Percentiles rank a stretch among this genome's conserved stretches.
Conservation (phyloP, 2,888 invertebrate genomes). For the Cheilosia vernalis region DNA sequence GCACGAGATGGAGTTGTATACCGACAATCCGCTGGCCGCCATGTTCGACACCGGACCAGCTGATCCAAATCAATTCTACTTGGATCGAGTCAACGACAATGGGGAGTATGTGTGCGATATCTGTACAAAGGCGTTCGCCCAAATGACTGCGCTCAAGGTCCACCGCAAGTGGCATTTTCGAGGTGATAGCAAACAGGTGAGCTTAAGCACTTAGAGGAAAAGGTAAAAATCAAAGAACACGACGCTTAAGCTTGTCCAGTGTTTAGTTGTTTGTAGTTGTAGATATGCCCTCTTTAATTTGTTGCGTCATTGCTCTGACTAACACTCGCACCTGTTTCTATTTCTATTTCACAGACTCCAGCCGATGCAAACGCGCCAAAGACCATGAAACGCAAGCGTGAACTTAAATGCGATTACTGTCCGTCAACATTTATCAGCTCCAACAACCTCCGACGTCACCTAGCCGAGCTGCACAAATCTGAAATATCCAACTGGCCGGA, state of each 20-base stretch:
- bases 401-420: constrained; percentile 83
- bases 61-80: constrained; percentile 82
- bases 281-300: constrained; percentile 9
- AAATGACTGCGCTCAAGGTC: constrained; percentile 83
- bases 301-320: not conserved
- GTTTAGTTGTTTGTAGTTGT: constrained; percentile 40
- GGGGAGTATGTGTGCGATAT: constrained; percentile 83
- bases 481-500: constrained; percentile 81
- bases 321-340: constrained; percentile 3
- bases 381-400: constrained; percentile 81
- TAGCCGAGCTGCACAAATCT: constrained; percentile 82
- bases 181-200: constrained; percentile 84
- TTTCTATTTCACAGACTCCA: constrained; percentile 71
- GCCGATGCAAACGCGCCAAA: constrained; percentile 77
- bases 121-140: constrained; percentile 82
- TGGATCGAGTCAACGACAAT: constrained; percentile 82
- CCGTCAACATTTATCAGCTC: constrained; percentile 83
- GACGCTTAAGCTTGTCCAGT: constrained; percentile 71
- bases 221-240: constrained; percentile 69
- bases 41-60: constrained; percentile 83
- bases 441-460: constrained; percentile 83
- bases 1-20: constrained; percentile 82
- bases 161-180: constrained; percentile 84
- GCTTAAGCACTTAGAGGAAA: constrained; percentile 77
- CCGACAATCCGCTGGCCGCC: constrained; percentile 82